Evolutionary conservation across 2,113 vertebrate species (phyloP).

Genomic region (Cyprinodon brontotheroides): DNA sequence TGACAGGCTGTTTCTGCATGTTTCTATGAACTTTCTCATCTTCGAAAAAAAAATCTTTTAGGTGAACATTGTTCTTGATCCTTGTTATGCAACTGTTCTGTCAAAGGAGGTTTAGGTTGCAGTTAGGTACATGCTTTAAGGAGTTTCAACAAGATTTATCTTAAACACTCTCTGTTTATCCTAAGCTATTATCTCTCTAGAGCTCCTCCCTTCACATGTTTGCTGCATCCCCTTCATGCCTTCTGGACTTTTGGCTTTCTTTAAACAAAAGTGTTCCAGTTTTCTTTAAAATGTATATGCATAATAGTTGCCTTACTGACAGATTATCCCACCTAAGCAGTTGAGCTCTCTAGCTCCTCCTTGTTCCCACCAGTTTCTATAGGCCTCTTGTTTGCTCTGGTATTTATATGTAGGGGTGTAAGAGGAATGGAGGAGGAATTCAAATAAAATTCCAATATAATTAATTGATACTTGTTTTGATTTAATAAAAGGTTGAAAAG

Average conservation of each 20-base stretch:
- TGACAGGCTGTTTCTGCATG: neutral
- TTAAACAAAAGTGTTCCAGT: neutral
- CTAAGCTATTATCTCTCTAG: neutral
- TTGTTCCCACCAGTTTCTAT: neutral
- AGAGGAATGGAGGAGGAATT: neutral
- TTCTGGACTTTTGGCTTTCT: neutral
- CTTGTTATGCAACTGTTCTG: neutral
- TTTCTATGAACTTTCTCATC: neutral
- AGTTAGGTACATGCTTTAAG: no score
- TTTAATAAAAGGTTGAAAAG: no score
- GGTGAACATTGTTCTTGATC: constrained; percentile 1
- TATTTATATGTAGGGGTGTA: neutral
- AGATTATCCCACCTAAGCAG: neutral
- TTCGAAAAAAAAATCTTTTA: constrained; percentile 2
- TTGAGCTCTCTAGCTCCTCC: neutral
- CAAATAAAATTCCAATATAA: neutral
- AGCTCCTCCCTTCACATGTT: neutral
- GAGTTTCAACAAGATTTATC: neutral
- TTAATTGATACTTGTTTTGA: no score
- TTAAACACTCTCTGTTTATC: neutral
- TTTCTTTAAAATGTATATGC: neutral
- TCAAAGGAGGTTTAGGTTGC: neutral
- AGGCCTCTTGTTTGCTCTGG: neutral
- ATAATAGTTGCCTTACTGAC: neutral
- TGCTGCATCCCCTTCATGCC: neutral